A percentile compares a stretch with the other conserved stretches of the same genome.
phyloP scores from a whole-genome alignment of 2,888 invertebrate species.

The Agrochola lychnidis region DNA sequence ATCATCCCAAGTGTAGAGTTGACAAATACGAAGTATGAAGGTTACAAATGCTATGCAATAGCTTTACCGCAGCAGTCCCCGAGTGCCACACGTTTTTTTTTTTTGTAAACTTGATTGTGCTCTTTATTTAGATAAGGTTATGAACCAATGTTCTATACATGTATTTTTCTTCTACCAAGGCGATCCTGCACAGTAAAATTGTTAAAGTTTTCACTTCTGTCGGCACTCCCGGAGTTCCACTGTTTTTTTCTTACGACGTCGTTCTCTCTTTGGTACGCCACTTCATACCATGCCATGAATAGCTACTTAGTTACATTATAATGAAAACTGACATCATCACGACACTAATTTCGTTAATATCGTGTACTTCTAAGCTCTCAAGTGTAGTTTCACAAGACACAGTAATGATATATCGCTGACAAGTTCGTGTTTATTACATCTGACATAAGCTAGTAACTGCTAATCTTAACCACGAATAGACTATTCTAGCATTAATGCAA shows the following conservation, averaged over 20 bases:
- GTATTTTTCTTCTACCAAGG: too few relatives aligned
- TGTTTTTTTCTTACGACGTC: neutral
- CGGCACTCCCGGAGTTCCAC: too few relatives aligned
- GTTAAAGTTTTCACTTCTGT: too few relatives aligned
- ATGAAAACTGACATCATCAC: neutral
- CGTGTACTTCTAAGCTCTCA: conserved; percentile 34
- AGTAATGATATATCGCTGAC: conserved; percentile 53
- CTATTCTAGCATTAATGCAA: neutral
- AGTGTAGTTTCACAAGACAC: conserved; percentile 8
- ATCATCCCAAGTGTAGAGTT: too few relatives aligned
- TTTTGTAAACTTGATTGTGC: too few relatives aligned
- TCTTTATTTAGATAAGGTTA: too few relatives aligned
- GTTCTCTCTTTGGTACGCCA: neutral
- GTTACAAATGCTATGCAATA: too few relatives aligned
- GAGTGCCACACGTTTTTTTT: too few relatives aligned
- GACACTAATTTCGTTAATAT: conserved; percentile 34
- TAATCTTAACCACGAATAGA: conserved; percentile 12
- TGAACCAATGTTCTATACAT: too few relatives aligned
- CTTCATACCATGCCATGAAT: neutral
- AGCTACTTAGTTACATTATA: neutral
- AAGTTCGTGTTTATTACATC: conserved; percentile 37
- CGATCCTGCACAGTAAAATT: too few relatives aligned
- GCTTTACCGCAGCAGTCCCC: too few relatives aligned
- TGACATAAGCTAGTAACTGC: conserved; percentile 7
- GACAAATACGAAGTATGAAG: too few relatives aligned